Evolutionary conservation across 2,797 vertebrate genomes (phyloP), one percentile per base, ranked within the genome.

Genomic region (Sebastes matsubarae): DNA sequence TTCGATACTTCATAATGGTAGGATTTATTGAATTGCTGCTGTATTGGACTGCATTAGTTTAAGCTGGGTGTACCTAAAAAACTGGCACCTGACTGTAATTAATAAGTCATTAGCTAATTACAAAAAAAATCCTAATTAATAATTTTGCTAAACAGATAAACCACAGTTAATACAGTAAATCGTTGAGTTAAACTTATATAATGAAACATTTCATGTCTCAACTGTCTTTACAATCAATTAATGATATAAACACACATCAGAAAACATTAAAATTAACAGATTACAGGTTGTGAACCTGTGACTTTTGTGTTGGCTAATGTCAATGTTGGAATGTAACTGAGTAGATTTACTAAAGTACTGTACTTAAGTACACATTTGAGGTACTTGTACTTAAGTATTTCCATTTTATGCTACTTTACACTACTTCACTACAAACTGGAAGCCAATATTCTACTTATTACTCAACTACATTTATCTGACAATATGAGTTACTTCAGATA

Each of bases 21-120:
- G 46, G 10, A n/a, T 55, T 32, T 63, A 65, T 4, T 38, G 7
- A 0, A 46, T 16, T 46, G 0, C 42, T 46, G 42, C 0, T 46
- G 42, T 46, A 46, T 46, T 8, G 42, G 16, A 30, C 22, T 38
- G 29, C 6, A 64, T 20, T 36, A 27, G 52, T 65, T 42, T 34
- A 1, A 65, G 5, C 25, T 10, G 11, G 10, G 30, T 32, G 38
- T 42, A 42, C 14, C 27, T 18, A n/a, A 59, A 55, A 24, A 74
- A 30, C n/a, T 63, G 61, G 11, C 20, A 54, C 20, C 9, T 77
- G 12, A 20, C 4, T 7, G 8, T 34, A 42, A 59, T 14, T 14
- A 64, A 14, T 52, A 11, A 58, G 34, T 50, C 30, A 38, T 2
- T 46, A 18, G 6, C 57, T 32, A 4, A 8, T 14, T 27, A 25